Evolutionary conservation across 2,888 invertebrate genomes (phyloP).

Genomic region (Philopedon plagiatum): DNA sequence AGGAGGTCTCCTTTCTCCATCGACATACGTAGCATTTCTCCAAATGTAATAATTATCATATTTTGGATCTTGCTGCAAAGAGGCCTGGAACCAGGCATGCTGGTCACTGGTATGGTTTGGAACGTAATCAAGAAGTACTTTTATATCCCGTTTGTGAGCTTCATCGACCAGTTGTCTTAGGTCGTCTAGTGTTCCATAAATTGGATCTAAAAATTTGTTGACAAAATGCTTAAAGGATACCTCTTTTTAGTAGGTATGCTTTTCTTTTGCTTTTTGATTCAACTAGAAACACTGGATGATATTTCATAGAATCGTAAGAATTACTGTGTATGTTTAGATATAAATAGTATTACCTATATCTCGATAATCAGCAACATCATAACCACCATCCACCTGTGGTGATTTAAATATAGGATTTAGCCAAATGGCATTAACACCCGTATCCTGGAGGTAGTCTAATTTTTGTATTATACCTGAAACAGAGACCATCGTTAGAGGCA

Average conservation of each 20-base stretch:
- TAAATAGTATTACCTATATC: constrained; percentile 78
- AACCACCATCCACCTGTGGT: constrained; percentile 89
- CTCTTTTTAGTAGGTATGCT: neutral
- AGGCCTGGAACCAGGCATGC: constrained; percentile 24
- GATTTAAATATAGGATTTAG: constrained; percentile 87
- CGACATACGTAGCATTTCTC: constrained; percentile 13
- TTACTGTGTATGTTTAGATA: too few species aligned
- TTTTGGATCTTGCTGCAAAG: neutral
- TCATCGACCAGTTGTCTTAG: constrained; percentile 69
- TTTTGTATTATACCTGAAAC: constrained; percentile 57
- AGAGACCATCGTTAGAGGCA: neutral
- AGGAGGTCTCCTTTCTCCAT: constrained; percentile 16
- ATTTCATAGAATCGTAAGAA: too few species aligned
- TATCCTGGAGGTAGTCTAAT: constrained; percentile 66
- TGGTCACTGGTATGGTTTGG: constrained; percentile 32
- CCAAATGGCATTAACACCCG: constrained; percentile 84
- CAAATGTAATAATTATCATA: constrained; percentile 23
- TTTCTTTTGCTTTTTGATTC: too few species aligned
- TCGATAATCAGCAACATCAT: constrained; percentile 86
- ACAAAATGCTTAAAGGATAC: neutral
- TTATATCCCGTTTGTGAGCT: constrained; percentile 14
- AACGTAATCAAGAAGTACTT: constrained; percentile 29
- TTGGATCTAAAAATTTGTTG: constrained; percentile 69
- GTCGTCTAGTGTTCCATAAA: constrained; percentile 82
- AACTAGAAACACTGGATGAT: too few species aligned